Base-by-base conservation (phyloP, 2,797 vertebrate species). In the Alfaro cultratus region DNA sequence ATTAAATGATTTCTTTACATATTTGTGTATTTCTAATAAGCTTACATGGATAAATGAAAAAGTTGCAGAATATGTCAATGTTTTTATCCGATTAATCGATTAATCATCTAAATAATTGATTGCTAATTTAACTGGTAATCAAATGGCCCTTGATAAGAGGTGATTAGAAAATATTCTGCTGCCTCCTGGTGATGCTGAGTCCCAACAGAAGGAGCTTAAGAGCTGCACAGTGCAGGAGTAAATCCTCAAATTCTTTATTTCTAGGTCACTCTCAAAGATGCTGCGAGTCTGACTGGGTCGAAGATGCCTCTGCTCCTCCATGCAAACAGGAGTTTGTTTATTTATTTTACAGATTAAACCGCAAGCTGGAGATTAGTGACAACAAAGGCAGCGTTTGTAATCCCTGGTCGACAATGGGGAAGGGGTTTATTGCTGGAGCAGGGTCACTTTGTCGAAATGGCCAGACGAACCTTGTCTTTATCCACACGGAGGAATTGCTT, bases 401-500 rank as follows among this genome's bases (percentile, higher is more conserved):
- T 92, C 93, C 91, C 26, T 86, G 81, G 83, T 86, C 80, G 86
- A 80, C 86, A 79, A 76, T 64, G 21, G 41, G 39, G 26, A 68
- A 67, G 64, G 64, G 41, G 23, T 26, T 70, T 13, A 70, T n/a
- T 5, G 11, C 39, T 26, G 67, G 67, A n/a, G 67, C 36, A 70
- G 39, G 36, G 67, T 45, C 60, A 49, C 21, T 74, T 26, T 23
- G 39, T 57, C 0, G 23, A 77, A 73, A 29, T 34, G 46, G 55
- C 36, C n/a, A 23, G 80, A 81, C 15, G 92, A 91, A 99, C 98
- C 97, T 98, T 99, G 91, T 99, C 98, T 94, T 99, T 99, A 95
- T 99, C 98, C 87, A 99, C 98, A 3, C 98, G 96, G 81, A 99
- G 97, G 90, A 99, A 99, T 91, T 98, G 97, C 94, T 99, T 99